Evolutionary conservation across 2,888 invertebrate species (phyloP).

Genomic region (Aquatica leii): DNA sequence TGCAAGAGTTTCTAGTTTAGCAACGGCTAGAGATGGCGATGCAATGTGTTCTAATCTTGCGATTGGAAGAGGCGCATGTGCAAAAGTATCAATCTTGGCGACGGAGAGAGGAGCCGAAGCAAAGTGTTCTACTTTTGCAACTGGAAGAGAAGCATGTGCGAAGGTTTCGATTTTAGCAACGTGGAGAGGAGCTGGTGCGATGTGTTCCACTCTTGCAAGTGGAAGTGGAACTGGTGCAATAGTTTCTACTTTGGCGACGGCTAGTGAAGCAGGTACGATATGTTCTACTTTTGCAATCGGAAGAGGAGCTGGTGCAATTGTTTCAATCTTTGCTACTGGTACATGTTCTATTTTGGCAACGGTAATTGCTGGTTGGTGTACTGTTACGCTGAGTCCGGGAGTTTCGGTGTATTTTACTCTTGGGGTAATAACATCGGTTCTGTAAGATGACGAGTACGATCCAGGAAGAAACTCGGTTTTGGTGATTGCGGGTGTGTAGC

Average conservation of each 20-base stretch:
- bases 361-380: background rate
- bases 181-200: no score
- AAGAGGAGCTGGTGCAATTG: background rate
- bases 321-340: background rate
- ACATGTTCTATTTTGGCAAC: background rate
- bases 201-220: no score
- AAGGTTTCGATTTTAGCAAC: no score
- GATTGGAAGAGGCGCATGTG: background rate
- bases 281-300: no score
- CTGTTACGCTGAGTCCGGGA: background rate
- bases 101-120: background rate
- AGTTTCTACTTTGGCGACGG: background rate
- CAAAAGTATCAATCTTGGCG: no score
- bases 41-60: no score
- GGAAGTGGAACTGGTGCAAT: background rate
- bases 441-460: slow-evolving; percentile 9
- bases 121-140: background rate
- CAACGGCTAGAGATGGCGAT: no score
- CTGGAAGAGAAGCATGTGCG: no score
- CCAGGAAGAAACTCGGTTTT: slow-evolving; percentile 6
- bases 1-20: no score
- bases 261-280: no score
- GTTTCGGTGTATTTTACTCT: slow-evolving; percentile 1
- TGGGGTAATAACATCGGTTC: slow-evolving; percentile 8
- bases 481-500: background rate